Conservation (phyloP, 2,113 vertebrate species). For the Saccopteryx bilineata region DNA sequence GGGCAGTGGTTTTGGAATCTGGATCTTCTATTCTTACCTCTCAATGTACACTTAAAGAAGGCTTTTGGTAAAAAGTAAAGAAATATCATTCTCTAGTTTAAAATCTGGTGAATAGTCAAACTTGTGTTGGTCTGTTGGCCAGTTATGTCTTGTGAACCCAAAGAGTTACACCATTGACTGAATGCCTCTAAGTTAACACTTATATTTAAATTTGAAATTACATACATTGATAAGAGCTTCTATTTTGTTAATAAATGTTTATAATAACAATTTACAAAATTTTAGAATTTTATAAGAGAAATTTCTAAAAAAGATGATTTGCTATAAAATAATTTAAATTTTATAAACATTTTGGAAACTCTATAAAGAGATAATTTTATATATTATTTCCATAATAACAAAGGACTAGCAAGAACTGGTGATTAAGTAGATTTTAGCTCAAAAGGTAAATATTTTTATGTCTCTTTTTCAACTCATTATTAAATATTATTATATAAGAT, state of each 20-base stretch:
- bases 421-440: constrained; percentile 15
- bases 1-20: background rate
- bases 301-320: background rate
- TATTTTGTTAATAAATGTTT: constrained; percentile 16
- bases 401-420: constrained; percentile 26
- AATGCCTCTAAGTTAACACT: background rate
- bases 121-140: background rate
- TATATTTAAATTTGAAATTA: constrained; percentile 21
- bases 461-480: constrained; percentile 45
- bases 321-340: constrained; percentile 44
- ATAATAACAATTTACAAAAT: background rate
- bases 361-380: constrained; percentile 1
- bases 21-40: background rate
- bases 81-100: background rate
- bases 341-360: background rate
- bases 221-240: background rate
- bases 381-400: constrained; percentile 16
- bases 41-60: background rate
- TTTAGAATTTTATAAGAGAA: background rate
- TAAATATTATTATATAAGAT: constrained; percentile 67
- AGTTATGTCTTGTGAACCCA: background rate
- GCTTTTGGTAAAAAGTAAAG: background rate
- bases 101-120: background rate
- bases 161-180: background rate
- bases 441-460: constrained; percentile 39